Base-by-base conservation (phyloP, 2,113 vertebrate genomes). In the Apistogramma diplotaenia region DNA sequence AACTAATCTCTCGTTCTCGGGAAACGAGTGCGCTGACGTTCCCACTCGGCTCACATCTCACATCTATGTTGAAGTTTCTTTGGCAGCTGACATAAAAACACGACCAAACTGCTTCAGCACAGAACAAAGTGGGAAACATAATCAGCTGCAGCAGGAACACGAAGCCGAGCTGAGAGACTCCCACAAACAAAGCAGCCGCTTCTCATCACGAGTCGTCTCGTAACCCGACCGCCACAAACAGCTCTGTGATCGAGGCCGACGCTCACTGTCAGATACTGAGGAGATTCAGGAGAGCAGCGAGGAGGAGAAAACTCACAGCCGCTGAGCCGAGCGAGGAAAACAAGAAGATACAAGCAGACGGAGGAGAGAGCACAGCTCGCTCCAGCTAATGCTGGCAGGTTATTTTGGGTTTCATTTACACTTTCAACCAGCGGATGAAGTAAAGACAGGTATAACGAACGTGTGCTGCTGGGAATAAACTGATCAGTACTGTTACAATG, bases 231-330 rank as follows among this genome's bases (percentile, higher is more conserved):
- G 70, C 59, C 81, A 43, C 15, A 53, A 78, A 49, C 78, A 58
- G 70, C 43, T 51, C 46, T 70, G 25, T 51, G 81, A 89, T 86
- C 81, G 73, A 81, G 62, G 76, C 60, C 21, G 10, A 67, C 55
- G 61, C 76, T 85, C 73, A 16, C 62, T 29, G 8, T 4, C 12
- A 67, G 84, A 73, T 86, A 84, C 84, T 31, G 61, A 89, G 49
- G 62, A 37, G 31, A 76, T 55, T 77, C 77, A 51, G 31, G 15
- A 12, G 9, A 51, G 74, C 78, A 65, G 79, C 55, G 33, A 55
- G 70, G 79, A 75, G 70, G 76, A 58, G 31, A 81, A 46, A 70
- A 51, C 18, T 12, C 57, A 18, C 59, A 58, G 76, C 74, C 57
- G 51, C 57, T 33, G 51, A 77, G 46, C 6, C 5, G 9, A 74